phyloP scores from a whole-genome alignment of 1,140 invertebrate genomes.

The Drosophila chauvacae region DNA sequence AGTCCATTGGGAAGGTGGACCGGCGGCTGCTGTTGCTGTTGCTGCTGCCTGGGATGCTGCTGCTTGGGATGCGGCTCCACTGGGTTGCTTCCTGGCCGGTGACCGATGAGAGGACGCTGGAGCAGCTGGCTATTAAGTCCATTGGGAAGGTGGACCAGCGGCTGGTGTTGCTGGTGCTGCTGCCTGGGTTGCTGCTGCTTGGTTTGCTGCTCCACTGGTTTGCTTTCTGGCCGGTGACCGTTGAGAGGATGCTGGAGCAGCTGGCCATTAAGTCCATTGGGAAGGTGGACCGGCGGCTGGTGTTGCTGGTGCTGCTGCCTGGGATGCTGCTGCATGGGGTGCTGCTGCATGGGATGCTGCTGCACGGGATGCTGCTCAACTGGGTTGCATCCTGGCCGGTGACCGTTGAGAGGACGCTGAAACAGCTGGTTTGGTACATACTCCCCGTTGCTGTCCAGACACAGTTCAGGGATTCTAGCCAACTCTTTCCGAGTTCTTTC shows the following conservation, averaged over 20 bases:
- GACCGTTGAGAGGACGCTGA: slow-evolving; percentile 15
- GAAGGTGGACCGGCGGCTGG: neutral
- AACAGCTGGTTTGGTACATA: slow-evolving; percentile 32
- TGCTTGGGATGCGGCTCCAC: too few relatives aligned
- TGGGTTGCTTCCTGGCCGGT: too few relatives aligned
- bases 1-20: neutral
- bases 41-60: slow-evolving; percentile 3
- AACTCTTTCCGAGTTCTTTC: neutral
- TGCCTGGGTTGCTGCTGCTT: neutral
- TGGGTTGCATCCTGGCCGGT: too few relatives aligned
- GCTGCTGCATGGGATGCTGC: too few relatives aligned
- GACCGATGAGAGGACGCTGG: too few relatives aligned
- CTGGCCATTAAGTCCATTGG: neutral
- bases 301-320: slow-evolving; percentile 5
- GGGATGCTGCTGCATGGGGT: neutral
- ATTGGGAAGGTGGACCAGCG: neutral
- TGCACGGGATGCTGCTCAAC: neutral
- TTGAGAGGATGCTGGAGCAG: slow-evolving; percentile 14
- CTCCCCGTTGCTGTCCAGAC: slow-evolving; percentile 36
- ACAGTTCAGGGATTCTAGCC: slow-evolving; percentile 18
- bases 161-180: slow-evolving; percentile 2
- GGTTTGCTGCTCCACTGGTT: neutral
- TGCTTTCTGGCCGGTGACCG: neutral
- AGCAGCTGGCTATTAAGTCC: neutral
- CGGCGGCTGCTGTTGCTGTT: neutral